phyloP scores from a whole-genome alignment of 2,113 vertebrate species.

The Origma solitaria region DNA sequence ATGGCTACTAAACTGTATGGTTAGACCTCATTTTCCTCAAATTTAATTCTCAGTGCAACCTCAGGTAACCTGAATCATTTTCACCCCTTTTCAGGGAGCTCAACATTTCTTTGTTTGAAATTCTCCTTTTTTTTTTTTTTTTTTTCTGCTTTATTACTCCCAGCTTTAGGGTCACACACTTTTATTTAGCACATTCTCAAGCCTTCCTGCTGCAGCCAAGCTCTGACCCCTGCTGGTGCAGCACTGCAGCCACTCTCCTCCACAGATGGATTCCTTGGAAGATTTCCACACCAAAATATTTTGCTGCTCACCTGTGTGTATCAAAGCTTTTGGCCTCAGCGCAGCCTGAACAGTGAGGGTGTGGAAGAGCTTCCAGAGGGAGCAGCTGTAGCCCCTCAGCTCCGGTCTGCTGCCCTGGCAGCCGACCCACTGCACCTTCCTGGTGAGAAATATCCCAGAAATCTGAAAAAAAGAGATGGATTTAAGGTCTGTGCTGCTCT shows the following conservation, averaged over 20 bases:
- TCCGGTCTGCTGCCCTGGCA: conserved; percentile 88
- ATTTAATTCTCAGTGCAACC: not conserved
- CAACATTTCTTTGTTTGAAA: not conserved
- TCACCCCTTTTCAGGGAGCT: not conserved
- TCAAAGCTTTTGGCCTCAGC: conserved; percentile 70
- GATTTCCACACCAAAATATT: not conserved
- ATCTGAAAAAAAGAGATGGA: conserved; percentile 72
- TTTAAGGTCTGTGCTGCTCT: not conserved
- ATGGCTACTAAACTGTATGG: not conserved
- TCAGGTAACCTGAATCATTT: not conserved
- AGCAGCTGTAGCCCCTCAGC: conserved; percentile 88
- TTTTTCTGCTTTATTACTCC: not conserved
- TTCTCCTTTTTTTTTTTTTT: not conserved
- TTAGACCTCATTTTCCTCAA: not conserved
- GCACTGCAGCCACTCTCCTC: not conserved
- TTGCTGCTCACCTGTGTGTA: conserved; percentile 78
- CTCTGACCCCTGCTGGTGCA: conserved; percentile 55
- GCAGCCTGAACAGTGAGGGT: conserved; percentile 82
- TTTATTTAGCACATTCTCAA: not conserved
- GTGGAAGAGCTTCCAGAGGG: conserved; percentile 93
- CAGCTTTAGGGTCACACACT: not conserved
- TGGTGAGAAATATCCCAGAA: conserved; percentile 84
- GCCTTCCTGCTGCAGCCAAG: not conserved
- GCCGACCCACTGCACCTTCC: conserved; percentile 82
- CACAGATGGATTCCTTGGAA: not conserved